A percentile compares a stretch with the other conserved stretches of the same genome.
These are phyloP conservation scores for Misgurnus anguillicaudatus DNA, from an alignment of 2,113 vertebrate species.

Conservation along the genomic window DNA sequence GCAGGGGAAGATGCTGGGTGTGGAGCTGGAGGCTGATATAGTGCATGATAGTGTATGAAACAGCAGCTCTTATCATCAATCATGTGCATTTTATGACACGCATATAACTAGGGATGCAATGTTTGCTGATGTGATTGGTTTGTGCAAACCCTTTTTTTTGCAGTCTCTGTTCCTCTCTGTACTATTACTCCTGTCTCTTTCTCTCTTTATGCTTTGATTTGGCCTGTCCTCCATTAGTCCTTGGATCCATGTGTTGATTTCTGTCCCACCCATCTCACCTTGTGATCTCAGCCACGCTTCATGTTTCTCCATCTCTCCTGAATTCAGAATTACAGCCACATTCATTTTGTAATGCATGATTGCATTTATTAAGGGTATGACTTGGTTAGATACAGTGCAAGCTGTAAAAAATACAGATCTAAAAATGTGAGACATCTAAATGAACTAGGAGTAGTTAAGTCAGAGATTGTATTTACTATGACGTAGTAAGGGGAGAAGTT, in stretches of 20 bases:
- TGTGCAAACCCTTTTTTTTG: not conserved
- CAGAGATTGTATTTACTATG: too few relatives aligned
- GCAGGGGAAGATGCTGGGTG: not conserved
- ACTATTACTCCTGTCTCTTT: not conserved
- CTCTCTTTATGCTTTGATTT: not conserved
- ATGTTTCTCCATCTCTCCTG: not conserved
- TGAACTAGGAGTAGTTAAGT: too few relatives aligned
- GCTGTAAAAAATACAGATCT: too few relatives aligned
- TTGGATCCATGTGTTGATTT: constrained; percentile 2
- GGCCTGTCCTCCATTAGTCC: constrained; percentile 13
- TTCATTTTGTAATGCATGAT: not conserved
- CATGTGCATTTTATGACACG: constrained; percentile 4
- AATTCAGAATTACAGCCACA: not conserved
- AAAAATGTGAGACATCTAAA: too few relatives aligned
- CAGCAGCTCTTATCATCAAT: constrained; percentile 16
- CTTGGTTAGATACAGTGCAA: too few relatives aligned
- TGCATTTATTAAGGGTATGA: too few relatives aligned
- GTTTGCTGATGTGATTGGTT: not conserved
- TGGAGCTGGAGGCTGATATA: not conserved
- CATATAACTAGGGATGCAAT: not conserved
- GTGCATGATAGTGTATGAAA: not conserved
- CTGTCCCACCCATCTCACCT: not conserved
- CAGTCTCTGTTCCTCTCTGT: constrained; percentile 44
- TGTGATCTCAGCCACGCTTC: not conserved
- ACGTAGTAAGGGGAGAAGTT: too few relatives aligned